Evolutionary conservation across 2,888 invertebrate genomes (phyloP).

Genomic region (Crematogaster levior): DNA sequence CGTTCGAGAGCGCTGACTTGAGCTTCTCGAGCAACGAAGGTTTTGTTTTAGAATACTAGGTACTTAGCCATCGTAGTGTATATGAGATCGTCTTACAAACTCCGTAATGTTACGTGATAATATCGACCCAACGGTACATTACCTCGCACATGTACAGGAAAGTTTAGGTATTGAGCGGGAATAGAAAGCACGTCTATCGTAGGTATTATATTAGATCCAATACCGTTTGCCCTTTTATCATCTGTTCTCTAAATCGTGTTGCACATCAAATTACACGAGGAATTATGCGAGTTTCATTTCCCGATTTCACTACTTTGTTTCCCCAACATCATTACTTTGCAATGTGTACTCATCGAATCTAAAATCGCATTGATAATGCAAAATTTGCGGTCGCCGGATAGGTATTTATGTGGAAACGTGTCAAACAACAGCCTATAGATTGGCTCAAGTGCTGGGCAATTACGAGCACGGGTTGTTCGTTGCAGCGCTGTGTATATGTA

Average conservation of each 20-base stretch:
- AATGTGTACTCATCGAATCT: background rate
- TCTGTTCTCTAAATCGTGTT: background rate
- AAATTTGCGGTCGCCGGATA: conserved; percentile 16
- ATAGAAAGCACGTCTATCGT: no score
- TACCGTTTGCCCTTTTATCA: background rate
- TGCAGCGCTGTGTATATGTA: background rate
- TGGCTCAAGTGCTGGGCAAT: conserved; percentile 10
- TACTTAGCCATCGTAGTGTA: conserved; percentile 14
- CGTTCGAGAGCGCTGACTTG: conserved; percentile 40
- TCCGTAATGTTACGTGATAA: conserved; percentile 10
- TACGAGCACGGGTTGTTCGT: conserved; percentile 7
- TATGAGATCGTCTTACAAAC: conserved; percentile 48
- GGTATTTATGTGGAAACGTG: conserved; percentile 16
- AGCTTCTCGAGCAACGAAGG: conserved; percentile 27
- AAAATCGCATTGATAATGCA: conserved; percentile 2
- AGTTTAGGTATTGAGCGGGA: conserved; percentile 21
- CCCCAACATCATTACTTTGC: background rate
- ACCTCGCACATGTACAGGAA: background rate
- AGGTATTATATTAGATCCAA: no score
- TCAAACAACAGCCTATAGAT: conserved; percentile 21
- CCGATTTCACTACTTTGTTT: no score
- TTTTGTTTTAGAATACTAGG: conserved; percentile 40
- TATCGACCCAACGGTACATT: conserved; percentile 9
- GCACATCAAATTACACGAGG: background rate
- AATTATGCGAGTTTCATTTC: conserved; percentile 3